These are phyloP conservation scores for Elaphurus davidianus DNA, from an alignment of 2,113 vertebrate species.

Conservation along the genomic window DNA sequence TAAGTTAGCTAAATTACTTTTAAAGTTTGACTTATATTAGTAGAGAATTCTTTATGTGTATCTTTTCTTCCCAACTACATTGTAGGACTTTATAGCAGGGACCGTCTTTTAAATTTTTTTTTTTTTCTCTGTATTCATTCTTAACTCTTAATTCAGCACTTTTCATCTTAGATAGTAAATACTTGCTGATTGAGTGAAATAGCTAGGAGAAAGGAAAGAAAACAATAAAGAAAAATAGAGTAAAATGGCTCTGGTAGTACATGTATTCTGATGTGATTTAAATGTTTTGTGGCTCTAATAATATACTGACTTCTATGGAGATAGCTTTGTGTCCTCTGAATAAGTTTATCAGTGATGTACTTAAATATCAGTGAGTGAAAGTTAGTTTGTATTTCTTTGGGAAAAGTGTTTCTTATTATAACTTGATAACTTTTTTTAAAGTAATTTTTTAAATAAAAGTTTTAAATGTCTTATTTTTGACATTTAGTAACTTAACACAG, in stretches of 20 bases:
- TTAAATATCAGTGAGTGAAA: neutral
- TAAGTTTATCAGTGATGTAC: neutral
- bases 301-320: neutral
- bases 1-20: neutral
- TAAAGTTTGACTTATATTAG: neutral
- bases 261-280: neutral
- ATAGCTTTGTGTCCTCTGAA: neutral
- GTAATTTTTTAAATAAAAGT: neutral
- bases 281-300: neutral
- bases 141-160: neutral
- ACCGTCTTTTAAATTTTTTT: neutral
- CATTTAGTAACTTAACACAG: neutral
- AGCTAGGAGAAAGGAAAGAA: neutral
- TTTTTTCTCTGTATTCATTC: neutral
- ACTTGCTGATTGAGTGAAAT: conserved; percentile 11
- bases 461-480: conserved; percentile 9
- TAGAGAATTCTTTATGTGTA: neutral
- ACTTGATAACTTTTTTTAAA: neutral
- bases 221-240: neutral
- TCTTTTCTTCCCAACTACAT: neutral
- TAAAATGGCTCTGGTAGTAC: neutral
- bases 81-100: neutral
- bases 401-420: neutral
- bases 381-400: conserved; percentile 5
- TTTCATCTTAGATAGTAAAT: neutral